Evolutionary conservation across 37 sponge, comb jelly and placozoan species (phyloP), one percentile per base, ranked within the genome.

Genomic region (Spongilla lacustris): DNA sequence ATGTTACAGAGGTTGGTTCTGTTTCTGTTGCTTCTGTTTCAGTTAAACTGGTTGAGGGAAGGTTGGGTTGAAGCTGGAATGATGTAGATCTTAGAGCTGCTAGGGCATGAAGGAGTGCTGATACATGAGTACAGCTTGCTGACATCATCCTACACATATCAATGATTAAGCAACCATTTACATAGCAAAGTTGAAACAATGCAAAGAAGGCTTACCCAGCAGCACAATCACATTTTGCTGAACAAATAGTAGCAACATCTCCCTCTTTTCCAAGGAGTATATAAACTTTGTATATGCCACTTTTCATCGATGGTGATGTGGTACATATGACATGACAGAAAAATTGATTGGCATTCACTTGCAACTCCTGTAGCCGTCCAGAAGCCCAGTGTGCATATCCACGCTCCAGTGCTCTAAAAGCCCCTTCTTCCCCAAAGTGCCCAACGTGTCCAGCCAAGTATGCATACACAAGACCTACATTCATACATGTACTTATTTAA

Each of bases 111-210:
- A 92, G 76, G 9, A 92, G 34, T 80, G 84, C 88, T 35, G 92
- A 92, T n/a, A 92, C 76, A 73, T 92, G 88, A 48, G 91, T 91
- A 48, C 85, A 86, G 83, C 83, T 85, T 36, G 86, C 91, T 78
- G 91, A 86, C 75, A 41, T n/a, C n/a, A n/a, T 69, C 66, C 85
- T 85, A 48, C 74, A 89, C 23, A 22, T 41, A 24, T 69, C 13
- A 66, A 81, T 23, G 31, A 67, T 22, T 23, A 49, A 21, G 23
- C 25, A 26, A 31, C 23, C 23, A 23, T 70, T 33, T 73, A 73
- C 23, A 25, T 67, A 32, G 23, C 22, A 48, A 36, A 50, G 32
- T 31, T 24, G 29, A 31, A 30, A 67, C 14, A 66, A 74, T 73
- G 69, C 10, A 24, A 72, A 25, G 22, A n/a, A 37, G 21, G 80